Evolutionary conservation across 1,140 invertebrate species (phyloP).

Genomic region (Ceratina australensis): DNA sequence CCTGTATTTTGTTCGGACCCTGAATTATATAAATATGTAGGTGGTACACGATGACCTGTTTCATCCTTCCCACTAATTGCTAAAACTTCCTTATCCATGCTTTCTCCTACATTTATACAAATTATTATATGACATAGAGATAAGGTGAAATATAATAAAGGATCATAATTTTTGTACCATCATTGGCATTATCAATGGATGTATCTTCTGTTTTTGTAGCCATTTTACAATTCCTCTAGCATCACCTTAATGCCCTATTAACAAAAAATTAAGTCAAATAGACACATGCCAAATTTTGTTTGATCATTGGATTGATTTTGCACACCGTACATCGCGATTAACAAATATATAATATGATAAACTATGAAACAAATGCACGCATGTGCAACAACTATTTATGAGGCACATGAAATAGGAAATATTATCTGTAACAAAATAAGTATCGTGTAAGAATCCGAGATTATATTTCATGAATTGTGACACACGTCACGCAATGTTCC

Average conservation of each 20-base stretch:
- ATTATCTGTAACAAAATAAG: slow-evolving; percentile 9
- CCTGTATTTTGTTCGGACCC: slow-evolving; percentile 68
- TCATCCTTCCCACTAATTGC: slow-evolving; percentile 68
- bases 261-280: slow-evolving; percentile 24
- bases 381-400: background rate
- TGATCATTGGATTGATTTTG: background rate
- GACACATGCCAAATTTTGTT: too few species aligned
- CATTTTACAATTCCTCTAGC: slow-evolving; percentile 62
- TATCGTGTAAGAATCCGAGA: background rate
- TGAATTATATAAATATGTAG: slow-evolving; percentile 75
- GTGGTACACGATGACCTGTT: slow-evolving; percentile 72
- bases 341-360: background rate
- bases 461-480: slow-evolving; percentile 29
- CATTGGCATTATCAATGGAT: slow-evolving; percentile 74
- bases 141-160: background rate
- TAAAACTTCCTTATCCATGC: slow-evolving; percentile 71
- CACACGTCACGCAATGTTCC: slow-evolving; percentile 8
- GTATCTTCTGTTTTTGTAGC: slow-evolving; percentile 74
- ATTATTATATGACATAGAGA: background rate
- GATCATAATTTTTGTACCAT: slow-evolving; percentile 63
- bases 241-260: slow-evolving; percentile 58
- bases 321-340: background rate
- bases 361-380: background rate
- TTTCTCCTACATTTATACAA: slow-evolving; percentile 54
- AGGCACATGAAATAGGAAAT: background rate